Evolutionary conservation across 2,113 vertebrate species (phyloP).

Genomic region (Perca fluviatilis): DNA sequence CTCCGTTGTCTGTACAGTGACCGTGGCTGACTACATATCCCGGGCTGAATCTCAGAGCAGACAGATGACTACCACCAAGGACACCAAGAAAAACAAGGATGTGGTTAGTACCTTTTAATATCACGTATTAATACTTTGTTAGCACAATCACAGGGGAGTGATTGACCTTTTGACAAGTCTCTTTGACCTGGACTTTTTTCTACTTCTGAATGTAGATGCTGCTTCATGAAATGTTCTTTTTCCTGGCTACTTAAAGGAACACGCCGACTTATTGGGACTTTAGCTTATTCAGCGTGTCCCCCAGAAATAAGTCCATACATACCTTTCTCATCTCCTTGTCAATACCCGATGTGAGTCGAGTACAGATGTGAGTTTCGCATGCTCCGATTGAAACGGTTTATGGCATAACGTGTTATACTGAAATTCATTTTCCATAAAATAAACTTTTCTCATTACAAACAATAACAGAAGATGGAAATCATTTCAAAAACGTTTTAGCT

Average conservation of each 20-base stretch:
- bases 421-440: too few species aligned
- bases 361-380: too few species aligned
- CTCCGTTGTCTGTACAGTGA: conserved; percentile 86
- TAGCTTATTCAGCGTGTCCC: too few species aligned
- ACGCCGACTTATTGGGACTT: too few species aligned
- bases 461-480: too few species aligned
- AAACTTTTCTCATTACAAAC: too few species aligned
- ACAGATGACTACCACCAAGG: conserved; percentile 91
- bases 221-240: background rate
- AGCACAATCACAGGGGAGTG: background rate
- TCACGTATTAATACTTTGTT: background rate
- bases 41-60: conserved; percentile 98
- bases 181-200: background rate
- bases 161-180: background rate
- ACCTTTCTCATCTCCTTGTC: too few species aligned
- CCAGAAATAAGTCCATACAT: too few species aligned
- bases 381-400: too few species aligned
- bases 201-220: background rate
- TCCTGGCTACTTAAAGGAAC: background rate
- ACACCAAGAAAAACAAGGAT: conserved; percentile 93
- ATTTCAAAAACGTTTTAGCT: too few species aligned
- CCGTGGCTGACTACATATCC: conserved; percentile 99
- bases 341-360: too few species aligned
- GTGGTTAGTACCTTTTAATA: conserved; percentile 85
- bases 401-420: too few species aligned